Base-by-base conservation (phyloP, 2,113 vertebrate genomes). In the Willisornis vidua region DNA sequence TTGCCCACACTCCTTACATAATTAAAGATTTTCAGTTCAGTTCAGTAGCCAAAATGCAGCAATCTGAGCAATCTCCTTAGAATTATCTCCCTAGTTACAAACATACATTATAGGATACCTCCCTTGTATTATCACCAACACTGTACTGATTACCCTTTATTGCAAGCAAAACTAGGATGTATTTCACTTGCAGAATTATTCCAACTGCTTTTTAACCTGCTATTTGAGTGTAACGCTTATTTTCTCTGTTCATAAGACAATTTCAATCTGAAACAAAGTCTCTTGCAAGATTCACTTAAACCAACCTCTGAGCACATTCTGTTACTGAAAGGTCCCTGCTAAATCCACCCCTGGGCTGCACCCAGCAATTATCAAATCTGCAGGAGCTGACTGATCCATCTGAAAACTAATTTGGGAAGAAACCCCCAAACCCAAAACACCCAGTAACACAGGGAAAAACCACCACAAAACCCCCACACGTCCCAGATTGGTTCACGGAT, bases 291-390 rank as follows among this genome's bases (percentile, higher is more conserved):
- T 63, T 67, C 4, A 12, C 33, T 81, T 35, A n/a, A 86, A 25
- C 31, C 62, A 80, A 83, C 45, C 39, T 23, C 15, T n/a, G 8
- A 61, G 70, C 46, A 20, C 37, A 43, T 57, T 86, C 75, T 71
- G 33, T 63, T 83, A 35, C 63, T 59, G 25, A 62, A 73, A 71
- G 28, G 15, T 31, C 77, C 46, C 67, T 73, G 41, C 75, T 66
- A 80, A 66, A 59, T n/a, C 59, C 43, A 52, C 63, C 43, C 51
- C 71, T 71, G 55, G 76, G 51, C 57, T 90, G 86, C 52, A 86
- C 45, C 23, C 43, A 92, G 51, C 61, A 90, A 87, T 86, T 92
- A 93, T 7, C 86, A 90, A 80, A 93, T 81, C 73, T 89, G 33
- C 37, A 77, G 59, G 7, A 85, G 59, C 43, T 71, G 77, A 24